Evolutionary conservation across 1,140 invertebrate species (phyloP), one percentile per base, ranked within the genome.

Genomic region (Halictus rubicundus): DNA sequence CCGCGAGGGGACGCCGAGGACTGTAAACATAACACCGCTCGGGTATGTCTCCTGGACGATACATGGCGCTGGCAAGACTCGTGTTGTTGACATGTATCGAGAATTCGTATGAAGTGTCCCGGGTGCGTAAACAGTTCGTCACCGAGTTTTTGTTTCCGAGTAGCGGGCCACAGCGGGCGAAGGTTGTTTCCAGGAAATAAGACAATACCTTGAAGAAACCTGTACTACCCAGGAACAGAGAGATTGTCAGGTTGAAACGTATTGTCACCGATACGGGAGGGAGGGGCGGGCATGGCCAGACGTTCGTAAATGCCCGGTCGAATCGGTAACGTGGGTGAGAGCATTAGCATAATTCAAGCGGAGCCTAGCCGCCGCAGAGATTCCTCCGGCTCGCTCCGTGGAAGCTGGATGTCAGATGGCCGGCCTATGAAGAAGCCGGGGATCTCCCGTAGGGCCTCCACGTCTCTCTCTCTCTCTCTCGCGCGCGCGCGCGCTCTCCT

Each of bases 271-370:
- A n/a, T 64, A 10, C 9, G 8, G 2, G n/a, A 19, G 16, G 27
- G 19, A 25, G 23, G 12, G 21, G 2, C 10, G 7, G 69, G 1
- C 21, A 12, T 1, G 5, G 14, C 37, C 39, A 39, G 16, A 65
- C 25, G 42, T 32, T 32, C 49, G 77, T 65, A 72, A 82, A 83
- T 66, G 54, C 49, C 63, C 25, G 64, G 46, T 73, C 72, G 78
- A 77, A 81, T 80, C 68, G 57, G 72, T 68, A 75, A 86, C 61
- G 84, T 81, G 78, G 69, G 78, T 81, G 83, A 78, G 79, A 80
- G 81, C 82, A 90, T 90, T 90, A 89, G 88, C 83, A 90, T 90
- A 89, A 90, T 88, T 88, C 87, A 78, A 78, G 79, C 49, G 49
- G 16, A 52, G 46, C 46, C 80, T 85, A 73, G 80, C 68, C 70